Percentiles rank a stretch among this genome's conserved stretches.
Conservation (phyloP, 2,888 invertebrate species). For the Pterostichus madidus region DNA sequence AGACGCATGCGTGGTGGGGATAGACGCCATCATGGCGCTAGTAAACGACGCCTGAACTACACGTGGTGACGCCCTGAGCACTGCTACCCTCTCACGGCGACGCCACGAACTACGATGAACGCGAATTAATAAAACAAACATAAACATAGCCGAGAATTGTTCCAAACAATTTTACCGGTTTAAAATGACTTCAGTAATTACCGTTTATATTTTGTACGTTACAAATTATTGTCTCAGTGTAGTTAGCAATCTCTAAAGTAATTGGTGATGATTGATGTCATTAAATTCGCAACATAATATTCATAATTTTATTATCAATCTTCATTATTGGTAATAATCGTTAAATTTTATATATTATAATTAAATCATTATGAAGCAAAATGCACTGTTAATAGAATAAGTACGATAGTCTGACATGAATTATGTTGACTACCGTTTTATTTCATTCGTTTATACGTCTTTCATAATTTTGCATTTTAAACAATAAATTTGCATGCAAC, state of each 20-base stretch:
- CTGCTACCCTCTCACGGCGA: constrained; percentile 69
- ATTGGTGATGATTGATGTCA: too few relatives aligned
- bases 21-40: constrained; percentile 72
- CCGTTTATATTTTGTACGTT: too few relatives aligned
- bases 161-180: too few relatives aligned
- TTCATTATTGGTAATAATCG: constrained; percentile 36
- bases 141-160: too few relatives aligned
- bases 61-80: constrained; percentile 68
- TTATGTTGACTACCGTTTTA: constrained; percentile 29
- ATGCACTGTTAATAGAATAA: constrained; percentile 27
- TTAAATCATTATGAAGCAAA: constrained; percentile 38
- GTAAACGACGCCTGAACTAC: constrained; percentile 71
- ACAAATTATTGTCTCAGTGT: too few relatives aligned
- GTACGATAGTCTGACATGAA: constrained; percentile 1
- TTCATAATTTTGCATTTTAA: constrained; percentile 17
- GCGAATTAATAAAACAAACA: neutral
- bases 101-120: constrained; percentile 68
- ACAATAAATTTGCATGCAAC: constrained; percentile 15
- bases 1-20: constrained; percentile 71
- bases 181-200: too few relatives aligned
- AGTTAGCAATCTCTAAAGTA: too few relatives aligned
- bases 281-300: neutral
- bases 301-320: constrained; percentile 5
- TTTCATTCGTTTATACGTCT: neutral
- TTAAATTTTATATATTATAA: constrained; percentile 49